Evolutionary conservation across 2,113 vertebrate genomes (phyloP).

Genomic region (Hypomesus transpacificus): DNA sequence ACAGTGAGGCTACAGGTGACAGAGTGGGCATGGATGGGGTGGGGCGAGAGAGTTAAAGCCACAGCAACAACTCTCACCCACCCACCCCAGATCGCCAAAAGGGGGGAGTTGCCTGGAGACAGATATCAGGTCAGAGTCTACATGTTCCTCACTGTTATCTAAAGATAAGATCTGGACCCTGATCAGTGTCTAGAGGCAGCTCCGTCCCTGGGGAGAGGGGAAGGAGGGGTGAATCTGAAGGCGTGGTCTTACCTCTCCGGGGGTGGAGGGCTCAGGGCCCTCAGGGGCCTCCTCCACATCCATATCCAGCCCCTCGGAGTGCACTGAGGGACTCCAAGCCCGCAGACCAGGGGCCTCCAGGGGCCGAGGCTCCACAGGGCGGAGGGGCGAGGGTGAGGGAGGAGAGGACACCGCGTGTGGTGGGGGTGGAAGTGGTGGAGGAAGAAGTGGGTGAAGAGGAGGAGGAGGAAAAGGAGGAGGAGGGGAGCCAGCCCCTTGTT

Average conservation of each 20-base stretch:
- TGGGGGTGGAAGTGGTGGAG: conserved; percentile 15
- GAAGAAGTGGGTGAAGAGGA: conserved; percentile 31
- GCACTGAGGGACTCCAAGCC: conserved; percentile 65
- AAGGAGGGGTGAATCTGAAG: conserved; percentile 2
- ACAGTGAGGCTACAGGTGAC: background rate
- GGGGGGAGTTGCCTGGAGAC: conserved; percentile 35
- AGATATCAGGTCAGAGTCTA: conserved; percentile 24
- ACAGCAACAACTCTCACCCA: background rate
- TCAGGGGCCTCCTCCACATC: conserved; percentile 58
- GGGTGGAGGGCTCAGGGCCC: conserved; percentile 52
- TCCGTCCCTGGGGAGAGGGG: background rate
- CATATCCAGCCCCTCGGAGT: conserved; percentile 61
- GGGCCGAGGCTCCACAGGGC: conserved; percentile 59
- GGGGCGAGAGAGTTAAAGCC: conserved; percentile 9
- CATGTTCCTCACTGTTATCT: conserved; percentile 20
- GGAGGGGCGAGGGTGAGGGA: conserved; percentile 55
- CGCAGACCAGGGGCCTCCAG: conserved; percentile 60
- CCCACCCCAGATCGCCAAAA: background rate
- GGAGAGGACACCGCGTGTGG: conserved; percentile 53
- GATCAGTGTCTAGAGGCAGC: conserved; percentile 3
- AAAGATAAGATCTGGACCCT: conserved; percentile 2
- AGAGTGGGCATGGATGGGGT: conserved; percentile 23
- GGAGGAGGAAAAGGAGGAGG: conserved; percentile 54
- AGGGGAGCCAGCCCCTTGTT: conserved; percentile 73
- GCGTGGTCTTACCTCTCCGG: conserved; percentile 72